Conservation (phyloP, 2,113 vertebrate genomes). For the Lates calcarifer region DNA sequence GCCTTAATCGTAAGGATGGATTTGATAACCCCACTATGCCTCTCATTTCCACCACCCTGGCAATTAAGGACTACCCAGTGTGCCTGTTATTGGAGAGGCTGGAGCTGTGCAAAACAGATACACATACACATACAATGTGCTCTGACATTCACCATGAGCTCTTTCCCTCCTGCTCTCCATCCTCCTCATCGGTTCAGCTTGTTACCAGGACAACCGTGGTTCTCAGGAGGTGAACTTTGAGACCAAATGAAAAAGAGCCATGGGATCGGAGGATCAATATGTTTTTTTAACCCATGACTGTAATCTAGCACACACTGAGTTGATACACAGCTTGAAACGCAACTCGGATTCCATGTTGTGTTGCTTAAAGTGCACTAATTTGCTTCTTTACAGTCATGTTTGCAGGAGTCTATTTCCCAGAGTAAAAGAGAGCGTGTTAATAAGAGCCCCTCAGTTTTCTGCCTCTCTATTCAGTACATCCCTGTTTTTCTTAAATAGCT, state of each 20-base stretch:
- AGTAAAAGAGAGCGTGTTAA: not conserved
- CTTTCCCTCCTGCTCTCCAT: slow-evolving; percentile 12
- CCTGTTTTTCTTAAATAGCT: not conserved
- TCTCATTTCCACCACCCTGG: not conserved
- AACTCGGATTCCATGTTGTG: not conserved
- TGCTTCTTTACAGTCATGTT: not conserved
- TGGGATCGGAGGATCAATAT: slow-evolving; percentile 56
- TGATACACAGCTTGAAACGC: not conserved
- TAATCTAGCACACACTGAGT: not conserved
- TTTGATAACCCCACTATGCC: not conserved
- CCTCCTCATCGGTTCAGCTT: slow-evolving; percentile 19
- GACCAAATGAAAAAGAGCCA: slow-evolving; percentile 61
- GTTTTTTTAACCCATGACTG: slow-evolving; percentile 19
- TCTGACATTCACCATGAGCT: slow-evolving; percentile 14
- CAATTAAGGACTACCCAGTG: not conserved
- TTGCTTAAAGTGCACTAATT: not conserved
- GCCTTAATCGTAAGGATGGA: not conserved
- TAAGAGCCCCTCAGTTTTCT: not conserved
- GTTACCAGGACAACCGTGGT: slow-evolving; percentile 63
- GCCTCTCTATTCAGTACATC: not conserved
- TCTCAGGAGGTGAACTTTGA: slow-evolving; percentile 81
- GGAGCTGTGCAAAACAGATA: not conserved
- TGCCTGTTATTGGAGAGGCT: not conserved
- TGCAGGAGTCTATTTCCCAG: not conserved
- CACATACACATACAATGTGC: not conserved